Conservation (phyloP, 2,888 invertebrate species). For the Oegoconia quadripuncta region DNA sequence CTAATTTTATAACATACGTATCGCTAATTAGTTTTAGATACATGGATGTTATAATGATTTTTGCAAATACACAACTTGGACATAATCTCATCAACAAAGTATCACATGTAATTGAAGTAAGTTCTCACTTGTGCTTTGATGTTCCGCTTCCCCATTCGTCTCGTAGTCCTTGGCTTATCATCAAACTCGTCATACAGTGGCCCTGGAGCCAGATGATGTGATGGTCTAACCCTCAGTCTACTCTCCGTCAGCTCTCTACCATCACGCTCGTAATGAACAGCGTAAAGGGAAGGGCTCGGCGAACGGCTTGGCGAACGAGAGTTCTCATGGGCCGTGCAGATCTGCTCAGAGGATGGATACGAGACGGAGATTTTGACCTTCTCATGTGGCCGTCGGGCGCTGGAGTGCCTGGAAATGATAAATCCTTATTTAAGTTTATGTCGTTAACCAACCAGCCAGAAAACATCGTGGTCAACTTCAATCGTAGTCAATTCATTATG, state of each 20-base stretch:
- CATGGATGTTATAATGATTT: too few relatives aligned
- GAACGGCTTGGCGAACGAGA: conserved; percentile 58
- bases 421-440: background rate
- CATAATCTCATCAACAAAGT: background rate
- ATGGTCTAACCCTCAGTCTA: conserved; percentile 77
- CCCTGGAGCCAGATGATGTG: conserved; percentile 66
- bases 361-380: conserved; percentile 92
- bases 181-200: conserved; percentile 69
- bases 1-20: too few relatives aligned
- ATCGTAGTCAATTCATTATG: too few relatives aligned
- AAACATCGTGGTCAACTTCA: too few relatives aligned
- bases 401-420: conserved; percentile 73
- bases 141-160: conserved; percentile 92
- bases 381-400: conserved; percentile 83
- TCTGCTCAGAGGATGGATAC: conserved; percentile 89
- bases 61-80: background rate
- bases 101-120: background rate
- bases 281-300: conserved; percentile 75
- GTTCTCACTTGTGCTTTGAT: conserved; percentile 89
- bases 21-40: too few relatives aligned
- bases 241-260: conserved; percentile 82
- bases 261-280: conserved; percentile 84
- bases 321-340: conserved; percentile 64
- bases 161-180: conserved; percentile 73
- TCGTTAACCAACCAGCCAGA: background rate